Base-by-base conservation (phyloP, 1,140 invertebrate species). In the Anthonomus grandis region DNA sequence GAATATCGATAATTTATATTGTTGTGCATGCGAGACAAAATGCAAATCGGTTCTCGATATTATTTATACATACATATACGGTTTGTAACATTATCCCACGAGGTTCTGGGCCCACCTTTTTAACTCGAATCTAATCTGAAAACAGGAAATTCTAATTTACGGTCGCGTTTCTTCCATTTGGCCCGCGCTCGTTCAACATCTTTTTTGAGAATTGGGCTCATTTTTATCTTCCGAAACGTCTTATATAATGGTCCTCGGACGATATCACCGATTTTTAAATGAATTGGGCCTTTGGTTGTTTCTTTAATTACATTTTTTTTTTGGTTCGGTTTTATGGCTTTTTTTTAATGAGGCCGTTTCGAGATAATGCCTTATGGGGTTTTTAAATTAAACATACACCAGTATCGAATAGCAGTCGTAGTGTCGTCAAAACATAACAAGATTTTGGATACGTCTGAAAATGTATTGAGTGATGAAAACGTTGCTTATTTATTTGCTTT, bases 131-230 rank as follows among this genome's bases (percentile, higher is more conserved):
- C 45, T 57, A 57, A 57, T 57, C 54, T 38, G 36, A 41, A 15
- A 57, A 57, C 54, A 57, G 54, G 54, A 57, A 57, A 57, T 49
- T 57, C 54, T 57, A 57, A 57, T 57, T 57, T 57, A 45, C 53
- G 53, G 44, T 46, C 25, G 34, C 53, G 48, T 56, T 56, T 57
- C 47, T 49, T 17, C 12, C 23, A 57, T 57, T 31, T 21, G 46
- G 46, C 37, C 47, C 36, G 54, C 54, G 49, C 54, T 49, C 23
- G 54, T 57, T 49, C 39, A 42, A 57, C 45, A 48, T 57, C 38
- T 57, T 57, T n/a, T 57, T 57, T 49, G 31, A 55, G 22, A 46
- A 55, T 55, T 55, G 52, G 52, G 38, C 13, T 34, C 42, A 55
- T 53, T 55, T 55, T 55, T 55, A 55, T 55, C 52, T 55, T 55